Evolutionary conservation across 2,113 vertebrate genomes (phyloP), one percentile per base, ranked within the genome.

Genomic region (Conger conger): DNA sequence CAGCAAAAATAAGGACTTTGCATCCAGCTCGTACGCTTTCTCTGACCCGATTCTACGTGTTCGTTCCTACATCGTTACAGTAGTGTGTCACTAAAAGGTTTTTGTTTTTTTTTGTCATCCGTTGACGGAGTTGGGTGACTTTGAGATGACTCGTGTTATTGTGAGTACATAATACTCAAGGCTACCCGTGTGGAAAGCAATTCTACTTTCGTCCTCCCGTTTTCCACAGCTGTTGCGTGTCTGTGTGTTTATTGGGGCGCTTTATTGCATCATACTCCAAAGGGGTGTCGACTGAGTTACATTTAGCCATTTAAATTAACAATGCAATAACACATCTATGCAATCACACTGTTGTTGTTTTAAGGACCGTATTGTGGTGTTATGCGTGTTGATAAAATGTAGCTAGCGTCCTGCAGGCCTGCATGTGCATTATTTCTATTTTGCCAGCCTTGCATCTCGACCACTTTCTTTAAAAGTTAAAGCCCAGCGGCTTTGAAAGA

Each of bases 21-120:
- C 60, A 27, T 68, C 4, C 20, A 68, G 9, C 20, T 3, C 23
- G 20, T 3, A 73, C 33, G 27, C 27, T 30, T 73, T 73, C 27
- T 33, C 27, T 73, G 4, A 13, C 11, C 9, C 27, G 4, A 30
- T 11, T 73, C 2, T 73, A 13, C 27, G 68, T 11, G 20, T 63
- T 23, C 20, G 30, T 73, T 13, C n/a, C 68, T 27, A 13, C 7
- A n/a, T 33, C 33, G n/a, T 30, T 30, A 73, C n/a, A 73, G 11
- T 73, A n/a, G 13, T 73, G 27, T 73, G 13, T 30, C 27, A 73
- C n/a, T 73, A 1, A 73, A 73, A 50, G 45, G 45, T 50, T 50
- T 30, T n/a, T n/a, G 20, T n/a, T 82, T 90, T 40, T 83, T 83
- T 91, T 90, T 82, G 86, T 94, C 88, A 92, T 87, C 91, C 90